These are phyloP conservation scores for Probaryconus sp. DNA, from an alignment of 1,140 invertebrate genomes.

Conservation along the genomic window DNA sequence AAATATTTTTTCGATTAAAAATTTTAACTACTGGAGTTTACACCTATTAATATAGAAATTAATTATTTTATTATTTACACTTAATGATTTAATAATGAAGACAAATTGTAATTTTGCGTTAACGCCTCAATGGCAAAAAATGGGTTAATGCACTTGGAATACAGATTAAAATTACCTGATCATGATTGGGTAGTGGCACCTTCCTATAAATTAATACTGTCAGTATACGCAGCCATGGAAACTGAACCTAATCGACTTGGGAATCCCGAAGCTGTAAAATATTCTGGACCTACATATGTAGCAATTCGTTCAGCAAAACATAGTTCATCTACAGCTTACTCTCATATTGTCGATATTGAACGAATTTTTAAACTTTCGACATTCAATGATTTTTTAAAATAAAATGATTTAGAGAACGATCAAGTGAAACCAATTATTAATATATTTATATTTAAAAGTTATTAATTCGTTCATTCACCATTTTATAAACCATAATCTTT, in stretches of 20 bases:
- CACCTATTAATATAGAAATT: too few relatives aligned
- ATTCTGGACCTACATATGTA: slow-evolving; percentile 73
- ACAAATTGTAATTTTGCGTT: too few relatives aligned
- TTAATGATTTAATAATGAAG: too few relatives aligned
- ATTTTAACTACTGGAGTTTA: too few relatives aligned
- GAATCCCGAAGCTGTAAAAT: slow-evolving; percentile 65
- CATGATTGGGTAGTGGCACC: slow-evolving; percentile 75
- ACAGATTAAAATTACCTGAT: slow-evolving; percentile 71
- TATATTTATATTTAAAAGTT: slow-evolving; percentile 8
- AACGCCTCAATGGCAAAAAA: too few relatives aligned
- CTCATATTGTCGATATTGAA: too few relatives aligned
- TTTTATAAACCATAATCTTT: slow-evolving; percentile 31
- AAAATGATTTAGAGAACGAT: too few relatives aligned
- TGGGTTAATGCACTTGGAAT: slow-evolving; percentile 74
- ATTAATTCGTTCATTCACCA: slow-evolving; percentile 12
- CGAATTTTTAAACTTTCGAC: too few relatives aligned
- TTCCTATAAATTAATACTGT: slow-evolving; percentile 69
- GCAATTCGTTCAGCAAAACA: slow-evolving; percentile 69
- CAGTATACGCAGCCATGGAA: slow-evolving; percentile 65
- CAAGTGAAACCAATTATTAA: slow-evolving; percentile 14
- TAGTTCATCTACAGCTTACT: slow-evolving; percentile 53
- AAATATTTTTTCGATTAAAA: too few relatives aligned
- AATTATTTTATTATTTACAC: too few relatives aligned
- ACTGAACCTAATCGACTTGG: slow-evolving; percentile 62
- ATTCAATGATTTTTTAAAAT: too few relatives aligned